Conservation (phyloP, 2,113 vertebrate genomes). For the Odocoileus hemionus region DNA sequence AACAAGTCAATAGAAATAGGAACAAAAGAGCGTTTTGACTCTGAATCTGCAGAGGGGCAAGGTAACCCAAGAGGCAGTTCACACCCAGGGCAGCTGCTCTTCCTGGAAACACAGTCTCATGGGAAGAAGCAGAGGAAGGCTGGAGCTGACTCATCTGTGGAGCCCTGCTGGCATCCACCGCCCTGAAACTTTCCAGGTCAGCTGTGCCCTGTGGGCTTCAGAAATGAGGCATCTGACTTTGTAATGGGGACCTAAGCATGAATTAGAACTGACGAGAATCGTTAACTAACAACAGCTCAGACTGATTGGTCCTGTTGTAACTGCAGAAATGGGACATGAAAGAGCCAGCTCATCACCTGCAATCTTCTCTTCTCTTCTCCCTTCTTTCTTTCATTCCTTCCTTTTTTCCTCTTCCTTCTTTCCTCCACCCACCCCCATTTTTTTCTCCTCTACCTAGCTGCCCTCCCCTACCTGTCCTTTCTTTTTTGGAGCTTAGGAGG, state of each 20-base stretch:
- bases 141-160: not conserved
- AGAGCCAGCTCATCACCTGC: not conserved
- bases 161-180: not conserved
- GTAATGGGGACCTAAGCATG: not conserved
- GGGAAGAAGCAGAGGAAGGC: not conserved
- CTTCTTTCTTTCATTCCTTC: not conserved
- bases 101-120: not conserved
- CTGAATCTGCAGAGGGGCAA: not conserved
- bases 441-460: too few relatives aligned
- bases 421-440: too few relatives aligned
- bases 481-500: not conserved
- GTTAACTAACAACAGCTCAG: not conserved
- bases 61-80: not conserved
- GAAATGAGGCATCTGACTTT: not conserved
- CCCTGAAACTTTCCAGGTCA: not conserved
- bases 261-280: not conserved
- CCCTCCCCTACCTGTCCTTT: not conserved
- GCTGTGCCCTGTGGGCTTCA: not conserved
- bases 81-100: not conserved
- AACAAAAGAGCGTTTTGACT: not conserved
- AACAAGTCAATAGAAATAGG: not conserved
- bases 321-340: not conserved
- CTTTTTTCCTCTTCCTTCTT: not conserved
- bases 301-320: not conserved
- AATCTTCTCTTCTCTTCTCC: not conserved